Conservation (phyloP, 2,888 invertebrate genomes). For the Lycia hirtaria region DNA sequence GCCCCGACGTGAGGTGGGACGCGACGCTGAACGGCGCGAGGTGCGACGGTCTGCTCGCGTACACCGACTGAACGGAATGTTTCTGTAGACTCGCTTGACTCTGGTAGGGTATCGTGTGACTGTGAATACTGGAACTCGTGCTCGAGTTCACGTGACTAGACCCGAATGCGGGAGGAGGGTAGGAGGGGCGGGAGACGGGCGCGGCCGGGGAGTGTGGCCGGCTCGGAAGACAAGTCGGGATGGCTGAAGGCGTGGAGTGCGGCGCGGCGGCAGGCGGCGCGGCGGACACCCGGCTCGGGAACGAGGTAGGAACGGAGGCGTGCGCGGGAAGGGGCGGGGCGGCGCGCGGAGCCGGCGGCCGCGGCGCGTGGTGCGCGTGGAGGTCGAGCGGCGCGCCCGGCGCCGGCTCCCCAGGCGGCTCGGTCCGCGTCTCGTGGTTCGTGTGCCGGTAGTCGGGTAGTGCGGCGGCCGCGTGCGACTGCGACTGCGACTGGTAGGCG, state of each 20-base stretch:
- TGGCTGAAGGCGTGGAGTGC: conserved; percentile 64
- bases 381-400: conserved; percentile 72
- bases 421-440: conserved; percentile 85
- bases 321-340: conserved; percentile 54
- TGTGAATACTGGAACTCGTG: conserved; percentile 77
- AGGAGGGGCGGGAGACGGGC: conserved; percentile 73
- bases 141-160: conserved; percentile 83
- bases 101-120: conserved; percentile 75
- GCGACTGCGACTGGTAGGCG: conserved; percentile 77
- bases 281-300: conserved; percentile 66
- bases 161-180: conserved; percentile 74
- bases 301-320: conserved; percentile 76
- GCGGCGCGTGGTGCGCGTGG: conserved; percentile 68
- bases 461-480: conserved; percentile 78
- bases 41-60: conserved; percentile 73
- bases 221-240: conserved; percentile 75
- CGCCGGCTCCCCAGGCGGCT: conserved; percentile 63
- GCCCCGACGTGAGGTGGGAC: conserved; percentile 82
- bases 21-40: conserved; percentile 74
- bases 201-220: conserved; percentile 70
- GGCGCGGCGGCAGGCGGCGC: conserved; percentile 62
- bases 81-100: conserved; percentile 79
- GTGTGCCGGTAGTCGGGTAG: conserved; percentile 80
- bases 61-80: conserved; percentile 79
- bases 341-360: conserved; percentile 58